A percentile compares a stretch with the other conserved stretches of the same genome.
Conservation (phyloP, 2,888 invertebrate genomes). For the Philopedon plagiatum region DNA sequence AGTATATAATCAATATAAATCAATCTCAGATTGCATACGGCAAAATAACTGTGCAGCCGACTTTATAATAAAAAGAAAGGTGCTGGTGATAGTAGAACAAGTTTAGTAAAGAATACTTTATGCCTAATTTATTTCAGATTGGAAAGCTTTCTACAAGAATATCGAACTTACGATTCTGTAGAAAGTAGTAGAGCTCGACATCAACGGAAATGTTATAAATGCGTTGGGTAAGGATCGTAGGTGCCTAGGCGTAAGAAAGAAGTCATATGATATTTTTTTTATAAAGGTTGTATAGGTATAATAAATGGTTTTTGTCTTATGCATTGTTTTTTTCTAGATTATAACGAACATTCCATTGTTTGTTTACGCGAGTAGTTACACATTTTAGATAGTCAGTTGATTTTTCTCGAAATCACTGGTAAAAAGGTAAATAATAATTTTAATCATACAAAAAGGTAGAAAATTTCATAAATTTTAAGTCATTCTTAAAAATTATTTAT, state of each 20-base stretch:
- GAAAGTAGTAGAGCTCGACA: constrained; percentile 39
- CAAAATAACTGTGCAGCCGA: constrained; percentile 5
- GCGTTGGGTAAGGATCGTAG: background rate
- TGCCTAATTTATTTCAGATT: constrained; percentile 46
- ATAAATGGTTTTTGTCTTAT: background rate
- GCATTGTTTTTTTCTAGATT: background rate
- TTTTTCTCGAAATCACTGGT: background rate
- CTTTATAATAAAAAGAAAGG: constrained; percentile 41
- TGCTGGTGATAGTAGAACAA: constrained; percentile 37
- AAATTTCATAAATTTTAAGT: too few species aligned
- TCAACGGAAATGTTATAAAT: constrained; percentile 13
- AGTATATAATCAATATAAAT: background rate
- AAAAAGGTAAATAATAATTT: too few species aligned
- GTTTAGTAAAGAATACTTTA: constrained; percentile 36
- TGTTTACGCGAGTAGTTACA: background rate
- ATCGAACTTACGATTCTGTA: constrained; percentile 33
- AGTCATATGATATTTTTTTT: background rate
- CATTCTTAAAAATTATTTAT: too few species aligned
- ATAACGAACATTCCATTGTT: background rate
- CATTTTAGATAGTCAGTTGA: background rate
- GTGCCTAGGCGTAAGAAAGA: background rate
- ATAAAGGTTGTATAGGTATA: background rate
- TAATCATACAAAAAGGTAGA: too few species aligned
- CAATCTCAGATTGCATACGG: background rate
- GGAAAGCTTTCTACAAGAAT: constrained; percentile 42